Base-by-base conservation (phyloP, 2,797 vertebrate genomes). In the Protosalanx chinensis region DNA sequence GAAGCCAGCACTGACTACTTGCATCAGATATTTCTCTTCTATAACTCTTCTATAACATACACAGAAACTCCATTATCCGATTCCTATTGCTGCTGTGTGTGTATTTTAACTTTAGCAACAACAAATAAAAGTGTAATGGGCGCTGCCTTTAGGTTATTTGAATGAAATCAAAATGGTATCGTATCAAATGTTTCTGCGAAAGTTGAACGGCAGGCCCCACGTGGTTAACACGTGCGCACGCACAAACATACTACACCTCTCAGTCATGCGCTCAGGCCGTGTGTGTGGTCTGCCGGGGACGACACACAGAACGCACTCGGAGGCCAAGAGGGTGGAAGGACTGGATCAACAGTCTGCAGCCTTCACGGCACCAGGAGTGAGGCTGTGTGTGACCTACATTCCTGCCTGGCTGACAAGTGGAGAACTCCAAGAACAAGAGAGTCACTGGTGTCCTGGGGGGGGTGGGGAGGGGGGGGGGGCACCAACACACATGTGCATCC, bases 311-410 rank as follows among this genome's bases (percentile, higher is more conserved):
- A 30, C 29, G 18, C 30, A 32, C 61, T 33, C 37, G 20, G 12
- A 49, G 41, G 23, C 64, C 32, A 63, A 63, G 57, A 33, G 13
- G 0, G 32, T 15, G 37, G 23, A 12, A 35, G 12, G 5, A 37
- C 10, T 41, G 33, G n/a, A 20, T 41, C 35, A 41, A 41, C 35
- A 20, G 63, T 78, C 75, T 76, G 70, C 79, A 78, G 83, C 13
- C 51, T n/a, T 4, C 13, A 53, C 6, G 49, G 51, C 51, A 53
- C 49, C 49, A 53, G 49, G 51, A 53, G 5, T 16, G 6, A 16
- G 5, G 3, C 18, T 64, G 64, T 84, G 82, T 84, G 82, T 88
- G 89, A 88, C 87, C 90, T 88, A 89, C 82, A 88, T 91, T 88
- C 79, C 80, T 58, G 64, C 67, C 64, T 68, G 74, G 83, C 79